A percentile compares a stretch with the other conserved stretches of the same genome.
phyloP scores from a whole-genome alignment of 2,888 invertebrate species.

The Elysia crispata region DNA sequence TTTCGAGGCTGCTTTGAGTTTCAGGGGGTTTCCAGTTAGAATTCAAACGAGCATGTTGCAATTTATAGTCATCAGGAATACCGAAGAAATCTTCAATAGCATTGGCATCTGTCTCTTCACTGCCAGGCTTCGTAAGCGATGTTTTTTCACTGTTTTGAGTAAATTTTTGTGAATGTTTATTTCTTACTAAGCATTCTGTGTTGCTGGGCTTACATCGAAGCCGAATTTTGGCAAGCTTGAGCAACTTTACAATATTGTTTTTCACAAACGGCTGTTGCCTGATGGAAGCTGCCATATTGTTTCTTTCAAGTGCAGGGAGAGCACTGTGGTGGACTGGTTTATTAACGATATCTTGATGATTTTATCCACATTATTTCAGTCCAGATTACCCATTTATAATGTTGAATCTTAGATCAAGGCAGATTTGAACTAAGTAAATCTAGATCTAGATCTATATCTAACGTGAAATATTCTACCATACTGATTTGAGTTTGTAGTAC shows the following conservation, averaged over 20 bases:
- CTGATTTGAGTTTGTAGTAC: no score
- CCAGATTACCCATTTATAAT: no score
- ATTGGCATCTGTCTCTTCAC: not conserved
- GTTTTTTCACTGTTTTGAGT: constrained; percentile 1
- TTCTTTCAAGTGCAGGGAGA: not conserved
- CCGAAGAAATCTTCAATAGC: constrained; percentile 41
- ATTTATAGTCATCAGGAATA: constrained; percentile 40
- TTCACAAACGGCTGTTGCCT: constrained; percentile 1
- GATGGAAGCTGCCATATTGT: constrained; percentile 38
- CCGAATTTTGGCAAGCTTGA: not conserved
- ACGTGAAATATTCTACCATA: no score
- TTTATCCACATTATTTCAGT: no score
- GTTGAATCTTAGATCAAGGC: no score
- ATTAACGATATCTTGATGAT: not conserved
- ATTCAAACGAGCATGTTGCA: constrained; percentile 32
- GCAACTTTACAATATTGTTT: not conserved
- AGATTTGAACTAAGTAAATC: no score
- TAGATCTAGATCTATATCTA: no score
- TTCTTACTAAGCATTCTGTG: no score
- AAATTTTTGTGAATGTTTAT: no score
- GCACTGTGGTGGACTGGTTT: not conserved
- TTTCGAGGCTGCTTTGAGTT: no score
- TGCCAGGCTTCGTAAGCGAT: not conserved
- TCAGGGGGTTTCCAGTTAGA: not conserved
- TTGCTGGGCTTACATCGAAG: no score